These are phyloP conservation scores for Pipra filicauda DNA, from an alignment of 2,113 vertebrate genomes.

Conservation along the genomic window DNA sequence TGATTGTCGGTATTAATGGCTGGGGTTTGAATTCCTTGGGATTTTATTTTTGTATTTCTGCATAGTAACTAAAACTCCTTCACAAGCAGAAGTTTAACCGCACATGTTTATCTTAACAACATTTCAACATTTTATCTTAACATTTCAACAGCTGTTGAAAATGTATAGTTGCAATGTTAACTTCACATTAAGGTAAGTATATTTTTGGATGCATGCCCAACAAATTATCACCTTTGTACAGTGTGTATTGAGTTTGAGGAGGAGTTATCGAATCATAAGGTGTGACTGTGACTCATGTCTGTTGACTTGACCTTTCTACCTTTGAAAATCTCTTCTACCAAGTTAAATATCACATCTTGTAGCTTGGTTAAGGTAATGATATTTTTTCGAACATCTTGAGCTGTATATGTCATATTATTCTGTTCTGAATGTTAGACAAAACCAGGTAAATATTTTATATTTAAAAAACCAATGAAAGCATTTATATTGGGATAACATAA, in stretches of 20 bases:
- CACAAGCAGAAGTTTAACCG: background rate
- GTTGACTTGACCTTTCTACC: conserved; percentile 31
- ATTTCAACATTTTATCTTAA: background rate
- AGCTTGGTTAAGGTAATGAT: background rate
- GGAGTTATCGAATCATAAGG: background rate
- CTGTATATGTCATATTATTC: background rate
- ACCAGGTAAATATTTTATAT: background rate
- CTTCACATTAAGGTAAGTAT: background rate
- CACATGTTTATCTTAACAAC: background rate
- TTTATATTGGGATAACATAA: background rate
- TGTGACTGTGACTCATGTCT: background rate
- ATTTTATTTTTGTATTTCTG: background rate
- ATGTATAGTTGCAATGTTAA: background rate
- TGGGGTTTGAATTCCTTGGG: background rate
- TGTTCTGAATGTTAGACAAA: background rate
- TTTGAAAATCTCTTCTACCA: background rate
- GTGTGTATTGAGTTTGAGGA: background rate
- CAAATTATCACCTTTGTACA: background rate
- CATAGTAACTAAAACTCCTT: background rate
- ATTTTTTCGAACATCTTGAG: background rate
- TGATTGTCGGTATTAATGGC: background rate
- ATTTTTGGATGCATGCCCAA: background rate
- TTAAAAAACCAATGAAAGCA: background rate
- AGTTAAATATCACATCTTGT: background rate
- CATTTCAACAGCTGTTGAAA: background rate